phyloP scores from a whole-genome alignment of 2,888 invertebrate species.

The Ectobius pallidus region DNA sequence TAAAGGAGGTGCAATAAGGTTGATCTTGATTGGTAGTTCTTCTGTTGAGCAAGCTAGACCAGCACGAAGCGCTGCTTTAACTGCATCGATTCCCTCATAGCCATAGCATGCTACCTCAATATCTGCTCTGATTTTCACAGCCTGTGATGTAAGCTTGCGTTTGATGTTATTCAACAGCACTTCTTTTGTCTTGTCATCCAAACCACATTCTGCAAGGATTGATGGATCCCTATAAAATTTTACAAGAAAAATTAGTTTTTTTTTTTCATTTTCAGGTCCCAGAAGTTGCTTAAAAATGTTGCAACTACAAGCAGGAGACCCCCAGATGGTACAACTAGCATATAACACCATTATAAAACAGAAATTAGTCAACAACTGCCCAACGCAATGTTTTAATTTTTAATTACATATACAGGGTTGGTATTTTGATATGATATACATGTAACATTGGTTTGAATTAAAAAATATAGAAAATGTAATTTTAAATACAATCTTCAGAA shows the following conservation, averaged over 20 bases:
- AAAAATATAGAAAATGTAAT: no score
- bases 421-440: no score
- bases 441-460: no score
- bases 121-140: conserved; percentile 93
- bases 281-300: not conserved
- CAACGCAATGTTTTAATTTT: no score
- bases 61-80: conserved; percentile 87
- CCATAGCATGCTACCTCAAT: conserved; percentile 94
- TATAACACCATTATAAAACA: no score
- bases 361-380: no score
- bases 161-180: conserved; percentile 93
- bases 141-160: conserved; percentile 94
- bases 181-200: conserved; percentile 91
- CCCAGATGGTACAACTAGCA: not conserved
- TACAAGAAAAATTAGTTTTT: conserved; percentile 39
- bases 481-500: no score
- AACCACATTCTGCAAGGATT: conserved; percentile 92
- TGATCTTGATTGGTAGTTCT: conserved; percentile 96
- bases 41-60: conserved; percentile 91
- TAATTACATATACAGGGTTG: no score
- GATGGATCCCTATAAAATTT: conserved; percentile 79
- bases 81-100: conserved; percentile 99
- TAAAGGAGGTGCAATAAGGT: conserved; percentile 96
- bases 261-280: conserved; percentile 27
- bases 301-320: not conserved